Base-by-base conservation (phyloP, 2,113 vertebrate genomes). In the Burhinus bistriatus region DNA sequence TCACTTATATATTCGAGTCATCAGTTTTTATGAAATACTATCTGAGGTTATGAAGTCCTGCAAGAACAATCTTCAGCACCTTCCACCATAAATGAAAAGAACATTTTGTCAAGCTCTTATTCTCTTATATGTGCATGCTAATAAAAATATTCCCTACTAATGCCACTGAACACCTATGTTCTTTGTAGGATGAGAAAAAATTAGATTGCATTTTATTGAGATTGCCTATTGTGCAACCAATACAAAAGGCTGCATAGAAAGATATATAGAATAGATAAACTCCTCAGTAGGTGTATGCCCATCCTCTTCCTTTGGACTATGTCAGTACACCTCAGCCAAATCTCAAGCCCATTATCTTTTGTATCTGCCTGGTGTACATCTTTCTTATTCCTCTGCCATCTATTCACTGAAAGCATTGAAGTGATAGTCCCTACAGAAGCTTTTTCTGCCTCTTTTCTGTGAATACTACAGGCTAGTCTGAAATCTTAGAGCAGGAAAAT, bases 361-460 rank as follows among this genome's bases (percentile, higher is more conserved):
- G 3, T 61, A 17, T 72, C 15, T 85, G 20, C 12, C 25, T 0
- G 0, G 15, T 25, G 11, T 73, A 9, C 12, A 38, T 34, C 11
- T 89, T 55, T 34, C n/a, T 86, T 73, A n/a, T 73, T 66, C 32
- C 26, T 57, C 15, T 78, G 44, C 16, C 9, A 32, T 26, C 16
- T 91, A 18, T 51, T 66, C 20, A 59, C 23, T 15, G 23, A 54
- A 82, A 87, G 16, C 69, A 72, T 55, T 3, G 2, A 59, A 66
- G 17, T 18, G 8, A 30, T 18, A 80, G 47, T 40, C 9, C 34
- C 2, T 51, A 54, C 12, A 42, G 26, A 80, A 62, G 7, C 12
- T 7, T 72, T 42, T 81, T 51, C 75, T 68, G 23, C 14, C 29
- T 93, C 18, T 82, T 62, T 40, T 73, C 9, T 18, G 14, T 49